Percentiles rank a stretch among this genome's conserved stretches.
Evolutionary conservation across 1,140 invertebrate genomes (phyloP).

Genomic region (Pseudomyrmex gracilis): DNA sequence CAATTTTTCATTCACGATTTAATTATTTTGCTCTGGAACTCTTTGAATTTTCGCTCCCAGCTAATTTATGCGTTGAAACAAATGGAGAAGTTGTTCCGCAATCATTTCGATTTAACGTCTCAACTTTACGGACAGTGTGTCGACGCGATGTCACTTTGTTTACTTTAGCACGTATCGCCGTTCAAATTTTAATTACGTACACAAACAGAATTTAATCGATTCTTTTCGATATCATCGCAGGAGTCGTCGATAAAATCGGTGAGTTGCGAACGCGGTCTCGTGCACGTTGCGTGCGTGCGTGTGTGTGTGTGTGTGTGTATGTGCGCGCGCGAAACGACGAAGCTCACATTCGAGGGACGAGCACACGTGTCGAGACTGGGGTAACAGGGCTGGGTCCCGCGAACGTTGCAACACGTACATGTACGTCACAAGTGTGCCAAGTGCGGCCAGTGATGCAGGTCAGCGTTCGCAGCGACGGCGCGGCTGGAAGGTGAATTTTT

Average conservation of each 20-base stretch:
- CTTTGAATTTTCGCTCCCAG: no score
- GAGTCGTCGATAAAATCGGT: slow-evolving; percentile 7
- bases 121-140: background rate
- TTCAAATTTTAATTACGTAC: background rate
- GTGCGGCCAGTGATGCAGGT: slow-evolving; percentile 58
- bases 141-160: slow-evolving; percentile 7
- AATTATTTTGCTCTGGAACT: no score
- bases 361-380: slow-evolving; percentile 36
- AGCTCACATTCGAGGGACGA: background rate
- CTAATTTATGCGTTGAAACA: no score
- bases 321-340: background rate
- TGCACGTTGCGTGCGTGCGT: background rate
- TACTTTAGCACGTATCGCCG: slow-evolving; percentile 14
- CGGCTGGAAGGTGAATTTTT: background rate
- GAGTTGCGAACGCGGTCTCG: background rate
- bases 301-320: no score
- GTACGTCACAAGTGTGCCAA: slow-evolving; percentile 8
- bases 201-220: slow-evolving; percentile 36
- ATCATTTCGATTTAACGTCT: no score
- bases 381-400: background rate
- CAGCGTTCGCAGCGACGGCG: slow-evolving; percentile 45
- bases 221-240: background rate
- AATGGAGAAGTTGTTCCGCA: no score
- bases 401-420: slow-evolving; percentile 13
- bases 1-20: no score